Base-by-base conservation (phyloP, 2,113 vertebrate species). In the Microtus richardsoni region DNA sequence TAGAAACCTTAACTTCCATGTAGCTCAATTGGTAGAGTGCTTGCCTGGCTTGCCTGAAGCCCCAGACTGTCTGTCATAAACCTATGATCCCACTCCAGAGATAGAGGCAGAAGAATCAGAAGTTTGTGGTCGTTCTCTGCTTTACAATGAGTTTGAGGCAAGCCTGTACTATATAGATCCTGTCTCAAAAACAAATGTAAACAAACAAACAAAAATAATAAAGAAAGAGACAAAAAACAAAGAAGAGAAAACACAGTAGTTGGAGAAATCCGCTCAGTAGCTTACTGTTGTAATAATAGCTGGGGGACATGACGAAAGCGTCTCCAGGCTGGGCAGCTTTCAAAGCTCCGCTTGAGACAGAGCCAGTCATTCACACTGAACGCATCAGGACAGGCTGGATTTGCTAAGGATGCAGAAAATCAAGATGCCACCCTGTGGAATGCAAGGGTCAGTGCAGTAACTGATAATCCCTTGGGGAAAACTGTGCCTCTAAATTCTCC, bases 221-320 rank as follows among this genome's bases (percentile, higher is more conserved):
- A 2, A 14, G 28, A 47, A 3, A 26, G 39, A 4, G 44, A 7
- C 5, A 47, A 47, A 47, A 12, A 5, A 39, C 26, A 85, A 28
- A 47, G 26, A 85, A 85, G 28, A 47, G 16, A 54, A 88, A 24
- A 39, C 21, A n/a, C 4, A 28, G 75, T 82, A 87, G 41, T 89
- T 47, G 41, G 82, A 83, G 39, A 92, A 87, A 75, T 89, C 83
- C 71, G 84, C 8, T 77, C 58, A 71, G 88, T 91, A 80, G 49
- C 70, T 87, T 60, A 52, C 12, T 78, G 60, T 91, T 62, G 26
- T 33, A 68, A 70, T 16, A 39, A 41, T 87, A 78, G 64, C 62
- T 88, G 79, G 66, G 91, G 75, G 89, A 19, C 62, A n/a, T 60
- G n/a, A 78, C 39, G 64, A 79, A 60, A 4, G 4, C 60, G 62